phyloP scores from a whole-genome alignment of 2,797 vertebrate species.

The Trematomus bernacchii region DNA sequence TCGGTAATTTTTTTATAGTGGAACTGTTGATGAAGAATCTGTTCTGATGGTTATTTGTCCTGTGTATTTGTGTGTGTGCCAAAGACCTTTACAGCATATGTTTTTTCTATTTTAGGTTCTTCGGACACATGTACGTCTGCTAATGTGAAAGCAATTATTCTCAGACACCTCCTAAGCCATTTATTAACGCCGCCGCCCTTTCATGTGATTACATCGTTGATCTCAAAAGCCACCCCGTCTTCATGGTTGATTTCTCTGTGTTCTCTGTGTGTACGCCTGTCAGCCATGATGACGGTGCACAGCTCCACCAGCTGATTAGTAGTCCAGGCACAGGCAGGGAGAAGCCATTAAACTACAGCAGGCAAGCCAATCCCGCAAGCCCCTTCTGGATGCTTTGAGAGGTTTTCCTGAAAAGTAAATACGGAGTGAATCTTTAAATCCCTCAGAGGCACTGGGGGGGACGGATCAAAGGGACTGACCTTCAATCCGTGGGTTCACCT shows the following conservation, averaged over 20 bases:
- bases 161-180: neutral
- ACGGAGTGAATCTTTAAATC: neutral
- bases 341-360: constrained; percentile 29
- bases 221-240: neutral
- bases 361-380: constrained; percentile 17
- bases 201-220: neutral
- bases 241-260: constrained; percentile 11
- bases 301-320: constrained; percentile 63
- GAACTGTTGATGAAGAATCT: neutral
- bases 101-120: neutral
- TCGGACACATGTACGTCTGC: too few relatives aligned
- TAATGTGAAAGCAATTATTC: too few relatives aligned
- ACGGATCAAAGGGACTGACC: constrained; percentile 11
- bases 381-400: constrained; percentile 10
- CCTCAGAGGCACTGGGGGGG: neutral
- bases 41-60: neutral
- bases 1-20: neutral
- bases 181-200: neutral
- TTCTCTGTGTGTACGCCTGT: constrained; percentile 35
- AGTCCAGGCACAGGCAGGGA: constrained; percentile 70
- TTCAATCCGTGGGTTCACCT: neutral
- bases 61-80: neutral
- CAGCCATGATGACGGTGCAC: constrained; percentile 77
- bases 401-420: constrained; percentile 41
- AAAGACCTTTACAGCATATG: neutral